Evolutionary conservation across 2,888 invertebrate genomes (phyloP).

Genomic region (Clistopyga incitator): DNA sequence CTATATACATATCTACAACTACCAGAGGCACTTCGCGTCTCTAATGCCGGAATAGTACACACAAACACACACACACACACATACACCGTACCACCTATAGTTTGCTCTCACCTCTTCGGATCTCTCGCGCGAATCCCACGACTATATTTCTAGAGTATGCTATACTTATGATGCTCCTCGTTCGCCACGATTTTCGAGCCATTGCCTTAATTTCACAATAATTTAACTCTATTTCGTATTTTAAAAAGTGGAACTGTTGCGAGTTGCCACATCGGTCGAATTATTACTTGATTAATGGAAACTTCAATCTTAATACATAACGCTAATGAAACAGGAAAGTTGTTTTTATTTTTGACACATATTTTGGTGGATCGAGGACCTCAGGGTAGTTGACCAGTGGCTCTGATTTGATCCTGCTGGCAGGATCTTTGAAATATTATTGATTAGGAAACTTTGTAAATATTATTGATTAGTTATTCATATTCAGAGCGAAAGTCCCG

Average conservation of each 20-base stretch:
- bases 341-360: neutral
- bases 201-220: slow-evolving; percentile 56
- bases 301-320: neutral
- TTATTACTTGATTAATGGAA: neutral
- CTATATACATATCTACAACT: slow-evolving; percentile 19
- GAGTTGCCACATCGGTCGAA: neutral
- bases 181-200: slow-evolving; percentile 47
- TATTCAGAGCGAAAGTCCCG: too few species aligned
- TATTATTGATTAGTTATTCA: too few species aligned
- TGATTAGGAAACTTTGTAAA: too few species aligned
- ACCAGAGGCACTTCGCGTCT: slow-evolving; percentile 58
- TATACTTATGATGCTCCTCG: slow-evolving; percentile 56
- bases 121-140: slow-evolving; percentile 66
- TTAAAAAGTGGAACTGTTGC: neutral
- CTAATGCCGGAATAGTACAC: slow-evolving; percentile 53
- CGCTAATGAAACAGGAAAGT: neutral
- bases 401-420: too few species aligned
- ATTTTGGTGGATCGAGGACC: neutral
- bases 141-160: slow-evolving; percentile 67
- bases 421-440: too few species aligned
- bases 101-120: slow-evolving; percentile 66
- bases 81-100: slow-evolving; percentile 36
- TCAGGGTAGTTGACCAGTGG: too few species aligned
- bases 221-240: slow-evolving; percentile 25
- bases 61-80: slow-evolving; percentile 1